phyloP scores from a whole-genome alignment of 2,888 invertebrate genomes.

The Alentia gelatinosa region DNA sequence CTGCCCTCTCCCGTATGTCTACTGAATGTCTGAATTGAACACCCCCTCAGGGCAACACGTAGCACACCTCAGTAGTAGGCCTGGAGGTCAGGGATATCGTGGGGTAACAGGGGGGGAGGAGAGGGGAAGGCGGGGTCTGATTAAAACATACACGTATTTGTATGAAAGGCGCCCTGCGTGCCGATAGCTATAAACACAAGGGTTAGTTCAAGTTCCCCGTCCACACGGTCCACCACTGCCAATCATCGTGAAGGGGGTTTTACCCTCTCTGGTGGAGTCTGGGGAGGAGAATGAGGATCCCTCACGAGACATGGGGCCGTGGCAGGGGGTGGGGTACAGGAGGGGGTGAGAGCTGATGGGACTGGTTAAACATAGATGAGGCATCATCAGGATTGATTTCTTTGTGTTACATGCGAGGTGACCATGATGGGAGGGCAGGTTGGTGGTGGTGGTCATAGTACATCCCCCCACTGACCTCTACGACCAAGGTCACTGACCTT shows the following conservation, averaged over 20 bases:
- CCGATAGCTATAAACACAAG: not conserved
- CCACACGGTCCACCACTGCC: not conserved
- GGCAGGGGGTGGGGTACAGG: not conserved
- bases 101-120: not conserved
- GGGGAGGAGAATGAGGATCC: not conserved
- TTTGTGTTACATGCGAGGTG: not conserved
- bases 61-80: not conserved
- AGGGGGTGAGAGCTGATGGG: not conserved
- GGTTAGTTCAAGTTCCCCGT: not conserved
- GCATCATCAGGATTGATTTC: not conserved
- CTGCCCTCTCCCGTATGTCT: not conserved
- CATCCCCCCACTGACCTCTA: too few relatives aligned
- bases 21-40: not conserved
- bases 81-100: not conserved
- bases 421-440: not conserved
- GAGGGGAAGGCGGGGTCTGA: not conserved
- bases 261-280: not conserved
- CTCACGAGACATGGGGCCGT: not conserved
- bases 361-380: slow-evolving; percentile 6
- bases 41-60: not conserved
- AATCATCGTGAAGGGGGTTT: not conserved
- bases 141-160: not conserved
- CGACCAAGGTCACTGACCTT: too few relatives aligned
- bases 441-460: not conserved
- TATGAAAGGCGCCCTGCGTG: not conserved